Evolutionary conservation across 1,140 invertebrate species (phyloP).

Genomic region (Rhopalosiphum maidis): DNA sequence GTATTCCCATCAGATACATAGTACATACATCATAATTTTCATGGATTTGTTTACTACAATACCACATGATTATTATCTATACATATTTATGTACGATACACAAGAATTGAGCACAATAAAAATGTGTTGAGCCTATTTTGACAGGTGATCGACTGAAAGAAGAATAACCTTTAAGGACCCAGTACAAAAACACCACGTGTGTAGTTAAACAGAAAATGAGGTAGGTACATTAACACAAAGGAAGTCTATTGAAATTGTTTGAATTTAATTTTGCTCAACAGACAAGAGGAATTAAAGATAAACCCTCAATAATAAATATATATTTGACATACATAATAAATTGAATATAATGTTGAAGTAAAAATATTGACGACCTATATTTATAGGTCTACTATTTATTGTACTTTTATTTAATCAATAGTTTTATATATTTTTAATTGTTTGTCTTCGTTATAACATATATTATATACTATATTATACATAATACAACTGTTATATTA

Average conservation of each 20-base stretch:
- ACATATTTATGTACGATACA: not conserved
- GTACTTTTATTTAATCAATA: not conserved
- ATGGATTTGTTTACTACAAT: conserved; percentile 1
- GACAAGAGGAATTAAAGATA: not conserved
- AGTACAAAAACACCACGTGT: not conserved
- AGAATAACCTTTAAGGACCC: conserved; percentile 6
- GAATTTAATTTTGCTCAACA: conserved; percentile 9
- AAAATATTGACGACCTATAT: not conserved
- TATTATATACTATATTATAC: no score
- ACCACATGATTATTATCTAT: not conserved
- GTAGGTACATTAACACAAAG: not conserved
- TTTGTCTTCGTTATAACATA: not conserved
- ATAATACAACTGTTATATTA: not conserved
- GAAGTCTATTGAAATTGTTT: not conserved
- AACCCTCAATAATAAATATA: not conserved
- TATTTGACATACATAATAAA: not conserved
- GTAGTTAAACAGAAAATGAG: not conserved
- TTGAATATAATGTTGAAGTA: not conserved
- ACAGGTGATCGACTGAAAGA: conserved; percentile 13
- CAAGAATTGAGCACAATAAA: not conserved
- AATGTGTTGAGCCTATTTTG: conserved; percentile 9
- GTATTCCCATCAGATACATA: conserved; percentile 10
- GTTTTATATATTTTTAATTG: not conserved
- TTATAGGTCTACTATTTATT: not conserved
- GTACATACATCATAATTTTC: not conserved